A percentile compares a stretch with the other conserved stretches of the same genome.
These are phyloP conservation scores for Melanotaenia nigrans DNA, from an alignment of 2,797 vertebrate genomes.

Conservation along the genomic window DNA sequence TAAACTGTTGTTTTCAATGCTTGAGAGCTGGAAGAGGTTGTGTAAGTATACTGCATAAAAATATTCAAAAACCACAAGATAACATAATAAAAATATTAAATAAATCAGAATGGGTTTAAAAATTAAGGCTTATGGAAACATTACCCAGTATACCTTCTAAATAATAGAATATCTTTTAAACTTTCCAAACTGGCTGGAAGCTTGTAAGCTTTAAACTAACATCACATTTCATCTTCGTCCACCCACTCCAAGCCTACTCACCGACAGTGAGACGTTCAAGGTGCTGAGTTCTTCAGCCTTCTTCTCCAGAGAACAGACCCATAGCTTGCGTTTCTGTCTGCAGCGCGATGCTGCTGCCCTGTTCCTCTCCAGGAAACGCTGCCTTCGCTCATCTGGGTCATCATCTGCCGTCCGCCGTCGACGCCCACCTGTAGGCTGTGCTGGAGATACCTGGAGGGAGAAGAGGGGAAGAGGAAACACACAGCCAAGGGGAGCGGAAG, in stretches of 20 bases:
- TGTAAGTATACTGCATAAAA: slow-evolving; percentile 9
- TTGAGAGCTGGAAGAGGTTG: neutral
- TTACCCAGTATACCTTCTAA: slow-evolving; percentile 7
- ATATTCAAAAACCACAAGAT: slow-evolving; percentile 13
- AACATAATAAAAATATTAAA: slow-evolving; percentile 14
- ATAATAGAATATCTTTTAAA: slow-evolving; percentile 29
- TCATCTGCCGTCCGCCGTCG: slow-evolving; percentile 90
- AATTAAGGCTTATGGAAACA: neutral
- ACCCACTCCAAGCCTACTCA: slow-evolving; percentile 78
- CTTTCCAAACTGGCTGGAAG: slow-evolving; percentile 16
- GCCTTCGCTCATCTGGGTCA: slow-evolving; percentile 94
- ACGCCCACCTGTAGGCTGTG: slow-evolving; percentile 94
- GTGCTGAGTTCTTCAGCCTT: slow-evolving; percentile 95
- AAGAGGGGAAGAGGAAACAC: slow-evolving; percentile 35
- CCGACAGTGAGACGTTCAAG: slow-evolving; percentile 95
- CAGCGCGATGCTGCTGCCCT: slow-evolving; percentile 95
- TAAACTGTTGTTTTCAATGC: slow-evolving; percentile 10
- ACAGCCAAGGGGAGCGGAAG: slow-evolving; percentile 25
- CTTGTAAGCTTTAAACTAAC: slow-evolving; percentile 7
- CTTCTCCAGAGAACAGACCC: slow-evolving; percentile 96
- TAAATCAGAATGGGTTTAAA: neutral
- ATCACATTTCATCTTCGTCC: slow-evolving; percentile 5
- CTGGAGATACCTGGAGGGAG: slow-evolving; percentile 90
- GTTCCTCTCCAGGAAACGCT: slow-evolving; percentile 96
- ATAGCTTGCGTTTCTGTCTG: slow-evolving; percentile 95